These are phyloP conservation scores for Sitophilus oryzae DNA, from an alignment of 1,140 invertebrate genomes.

Conservation along the genomic window DNA sequence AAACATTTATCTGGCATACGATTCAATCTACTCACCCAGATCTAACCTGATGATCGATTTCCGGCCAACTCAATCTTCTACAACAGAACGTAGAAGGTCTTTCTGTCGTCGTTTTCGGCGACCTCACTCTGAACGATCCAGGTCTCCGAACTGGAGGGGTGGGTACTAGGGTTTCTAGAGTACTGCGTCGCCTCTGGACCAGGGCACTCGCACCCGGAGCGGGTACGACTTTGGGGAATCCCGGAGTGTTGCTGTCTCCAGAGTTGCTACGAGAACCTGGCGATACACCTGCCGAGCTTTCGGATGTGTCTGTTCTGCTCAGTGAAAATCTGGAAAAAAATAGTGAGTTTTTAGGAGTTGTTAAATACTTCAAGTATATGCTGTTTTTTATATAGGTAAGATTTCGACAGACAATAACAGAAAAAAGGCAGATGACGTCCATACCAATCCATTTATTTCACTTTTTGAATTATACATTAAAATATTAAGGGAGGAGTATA, in stretches of 20 bases:
- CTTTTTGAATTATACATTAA: too few relatives aligned
- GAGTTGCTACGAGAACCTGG: conserved; percentile 37
- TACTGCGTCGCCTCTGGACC: conserved; percentile 49
- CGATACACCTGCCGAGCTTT: conserved; percentile 24
- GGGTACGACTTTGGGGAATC: conserved; percentile 58
- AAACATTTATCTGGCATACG: background rate
- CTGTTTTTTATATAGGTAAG: too few relatives aligned
- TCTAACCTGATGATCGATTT: conserved; percentile 71
- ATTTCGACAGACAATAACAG: too few relatives aligned
- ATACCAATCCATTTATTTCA: too few relatives aligned
- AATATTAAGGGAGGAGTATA: too few relatives aligned
- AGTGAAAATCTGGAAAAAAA: conserved; percentile 37
- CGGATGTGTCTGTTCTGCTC: conserved; percentile 33
- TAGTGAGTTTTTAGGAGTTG: too few relatives aligned
- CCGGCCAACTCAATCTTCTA: conserved; percentile 70
- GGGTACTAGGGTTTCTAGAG: conserved; percentile 56
- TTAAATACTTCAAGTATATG: too few relatives aligned
- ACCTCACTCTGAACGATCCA: conserved; percentile 55
- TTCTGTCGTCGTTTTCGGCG: conserved; percentile 51
- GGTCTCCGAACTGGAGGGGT: conserved; percentile 46
- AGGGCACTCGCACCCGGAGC: conserved; percentile 56
- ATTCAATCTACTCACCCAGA: conserved; percentile 58
- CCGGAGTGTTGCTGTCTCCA: conserved; percentile 43
- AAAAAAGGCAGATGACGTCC: too few relatives aligned
- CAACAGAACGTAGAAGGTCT: conserved; percentile 64